A percentile compares a stretch with the other conserved stretches of the same genome.
These are phyloP conservation scores for Danio choprae DNA, from an alignment of 2,797 vertebrate genomes.

Conservation along the genomic window DNA sequence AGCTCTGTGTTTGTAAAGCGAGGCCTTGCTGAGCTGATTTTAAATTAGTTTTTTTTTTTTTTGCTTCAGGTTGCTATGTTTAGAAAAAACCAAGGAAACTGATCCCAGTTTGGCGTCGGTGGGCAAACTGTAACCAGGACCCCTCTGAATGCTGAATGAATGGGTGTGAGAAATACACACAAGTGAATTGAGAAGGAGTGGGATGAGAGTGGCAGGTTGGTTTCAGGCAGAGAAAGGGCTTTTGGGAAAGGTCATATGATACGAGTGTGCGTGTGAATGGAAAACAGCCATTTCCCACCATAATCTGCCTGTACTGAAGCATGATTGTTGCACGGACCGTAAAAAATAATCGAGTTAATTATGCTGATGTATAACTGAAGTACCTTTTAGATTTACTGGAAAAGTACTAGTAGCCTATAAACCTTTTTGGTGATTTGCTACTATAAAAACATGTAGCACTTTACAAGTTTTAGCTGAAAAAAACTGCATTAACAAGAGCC, in stretches of 20 bases:
- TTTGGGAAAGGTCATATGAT: constrained; percentile 51
- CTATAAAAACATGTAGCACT: constrained; percentile 13
- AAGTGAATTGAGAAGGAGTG: constrained; percentile 24
- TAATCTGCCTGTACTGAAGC: constrained; percentile 23
- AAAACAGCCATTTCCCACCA: constrained; percentile 31
- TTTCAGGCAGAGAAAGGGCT: constrained; percentile 43
- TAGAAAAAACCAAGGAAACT: background rate
- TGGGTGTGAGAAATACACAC: constrained; percentile 41
- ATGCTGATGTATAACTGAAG: background rate
- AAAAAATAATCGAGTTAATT: constrained; percentile 13
- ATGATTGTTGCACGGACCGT: background rate
- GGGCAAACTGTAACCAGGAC: constrained; percentile 14
- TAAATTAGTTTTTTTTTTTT: background rate
- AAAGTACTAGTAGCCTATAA: background rate
- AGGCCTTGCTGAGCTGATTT: background rate
- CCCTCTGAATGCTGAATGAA: constrained; percentile 41
- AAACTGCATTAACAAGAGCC: background rate
- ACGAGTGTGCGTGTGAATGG: constrained; percentile 45
- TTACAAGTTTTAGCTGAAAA: background rate
- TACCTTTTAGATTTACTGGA: constrained; percentile 27
- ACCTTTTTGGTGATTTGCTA: background rate
- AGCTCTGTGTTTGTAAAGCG: background rate
- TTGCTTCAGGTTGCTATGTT: constrained; percentile 25
- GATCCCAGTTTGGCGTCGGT: constrained; percentile 25
- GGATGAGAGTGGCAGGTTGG: constrained; percentile 37